Evolutionary conservation across 2,113 vertebrate species (phyloP), one percentile per base, ranked within the genome.

Genomic region (Rhombomys opimus): DNA sequence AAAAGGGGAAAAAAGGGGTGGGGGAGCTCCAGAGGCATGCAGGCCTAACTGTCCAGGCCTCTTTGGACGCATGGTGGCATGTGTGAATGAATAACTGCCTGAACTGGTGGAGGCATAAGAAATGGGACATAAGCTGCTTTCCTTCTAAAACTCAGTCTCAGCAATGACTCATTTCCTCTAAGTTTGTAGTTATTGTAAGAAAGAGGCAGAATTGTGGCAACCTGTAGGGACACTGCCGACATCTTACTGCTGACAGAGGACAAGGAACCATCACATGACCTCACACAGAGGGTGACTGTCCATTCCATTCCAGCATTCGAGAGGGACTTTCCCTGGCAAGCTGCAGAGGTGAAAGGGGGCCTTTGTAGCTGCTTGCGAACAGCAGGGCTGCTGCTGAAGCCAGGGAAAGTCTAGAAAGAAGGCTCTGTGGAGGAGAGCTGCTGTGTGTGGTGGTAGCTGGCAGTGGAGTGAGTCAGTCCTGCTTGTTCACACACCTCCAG

Each of bases 121-220:
- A 94, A 91, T 32, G 38, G 32, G 70, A 1, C 25, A 20, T 23
- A 30, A 32, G 38, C 15, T 5, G 9, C 46, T 68, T 70, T 59
- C 63, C 78, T 88, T 89, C 30, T 59, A 35, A 87, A 68, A 90
- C 72, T 25, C 68, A 68, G 65, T 46, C 32, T 32, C 0, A 84
- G 87, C 65, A 73, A 68, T 73, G 93, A 82, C 76, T 94, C 76
- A 73, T 23, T 80, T 95, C 76, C 81, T 84, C 73, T 82, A 61
- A 41, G 41, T 81, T 46, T 75, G 50, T 0, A 73, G 61, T 54
- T 18, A 52, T 38, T 78, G 41, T 32, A 78, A 85, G 73, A 84
- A 91, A 81, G 50, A 73, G 63, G 75, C 90, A 75, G 57, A 77
- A 70, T 57, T 0, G 0, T 5, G 57, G 80, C 38, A 80, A 70